Percentiles rank a stretch among this genome's conserved stretches.
These are phyloP conservation scores for Oxytorus armatus DNA, from an alignment of 2,888 invertebrate genomes.

Conservation along the genomic window DNA sequence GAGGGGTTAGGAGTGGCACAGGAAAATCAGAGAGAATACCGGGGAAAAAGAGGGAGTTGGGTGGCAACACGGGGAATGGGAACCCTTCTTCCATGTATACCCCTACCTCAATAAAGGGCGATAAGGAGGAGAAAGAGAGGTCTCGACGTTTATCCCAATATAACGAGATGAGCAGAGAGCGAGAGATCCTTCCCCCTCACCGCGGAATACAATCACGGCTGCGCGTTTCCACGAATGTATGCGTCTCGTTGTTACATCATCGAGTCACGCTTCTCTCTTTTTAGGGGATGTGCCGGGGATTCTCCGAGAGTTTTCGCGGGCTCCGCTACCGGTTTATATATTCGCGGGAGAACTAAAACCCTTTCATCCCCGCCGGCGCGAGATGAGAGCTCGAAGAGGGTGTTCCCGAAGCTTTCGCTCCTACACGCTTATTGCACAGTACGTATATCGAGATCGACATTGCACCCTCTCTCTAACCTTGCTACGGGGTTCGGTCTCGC, in stretches of 20 bases:
- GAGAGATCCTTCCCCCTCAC: no score
- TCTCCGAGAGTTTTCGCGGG: conserved; percentile 21
- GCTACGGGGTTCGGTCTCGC: conserved; percentile 35
- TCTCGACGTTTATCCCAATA: conserved; percentile 77
- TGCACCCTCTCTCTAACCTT: conserved; percentile 61
- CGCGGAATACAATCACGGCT: conserved; percentile 78
- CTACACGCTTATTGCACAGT: no score
- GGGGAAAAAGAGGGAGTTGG: conserved; percentile 36
- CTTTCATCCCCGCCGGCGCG: conserved; percentile 66
- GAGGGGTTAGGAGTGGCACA: conserved; percentile 60
- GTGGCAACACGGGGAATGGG: conserved; percentile 6
- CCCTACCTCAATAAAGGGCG: conserved; percentile 48
- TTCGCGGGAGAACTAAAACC: conserved; percentile 61
- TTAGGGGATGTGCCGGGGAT: not conserved
- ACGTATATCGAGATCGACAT: conserved; percentile 24
- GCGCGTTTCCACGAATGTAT: conserved; percentile 72
- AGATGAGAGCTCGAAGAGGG: conserved; percentile 10
- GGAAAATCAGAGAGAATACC: conserved; percentile 10
- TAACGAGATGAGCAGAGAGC: conserved; percentile 45
- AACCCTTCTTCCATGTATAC: conserved; percentile 50
- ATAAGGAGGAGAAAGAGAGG: conserved; percentile 64
- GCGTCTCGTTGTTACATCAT: conserved; percentile 49
- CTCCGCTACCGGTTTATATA: conserved; percentile 36
- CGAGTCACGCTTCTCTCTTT: conserved; percentile 19
- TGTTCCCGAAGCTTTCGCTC: conserved; percentile 36